Evolutionary conservation across 2,113 vertebrate genomes (phyloP), one percentile per base, ranked within the genome.

Genomic region (Melanerpes aurifrons): DNA sequence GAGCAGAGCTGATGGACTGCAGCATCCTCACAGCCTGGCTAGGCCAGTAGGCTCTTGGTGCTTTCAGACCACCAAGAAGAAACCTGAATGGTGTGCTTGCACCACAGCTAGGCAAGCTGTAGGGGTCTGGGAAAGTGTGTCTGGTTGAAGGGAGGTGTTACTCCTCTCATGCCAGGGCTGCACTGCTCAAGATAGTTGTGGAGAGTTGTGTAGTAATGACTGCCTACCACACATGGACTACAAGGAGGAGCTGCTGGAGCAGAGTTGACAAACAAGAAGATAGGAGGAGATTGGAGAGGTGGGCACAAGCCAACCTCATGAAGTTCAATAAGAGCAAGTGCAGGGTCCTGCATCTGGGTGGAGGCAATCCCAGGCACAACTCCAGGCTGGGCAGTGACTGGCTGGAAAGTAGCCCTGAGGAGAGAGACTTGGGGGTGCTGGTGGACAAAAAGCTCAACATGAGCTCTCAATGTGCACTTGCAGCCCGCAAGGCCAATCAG

Each of bases 71-170:
- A 25, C 69, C 1, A 5, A 78, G 62, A 77, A n/a, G 32, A 80
- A 61, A 22, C 25, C 28, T 17, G 2, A 37, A 16, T 1, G 2
- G 9, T 37, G 21, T 57, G 37, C 59, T 83, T 50, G 13, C 32
- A 26, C 40, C 7, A 6, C 48, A 45, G 64, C n/a, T 66, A 0
- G 1, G n/a, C 28, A 64, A 63, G 32, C 57, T 1, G 0, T 11
- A 45, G 78, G 16, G 2, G 1, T 8, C 7, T 7, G 1, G 22
- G 21, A 48, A 24, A 72, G 19, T 0, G 0, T 54, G 47, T 10
- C 57, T 48, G 35, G 8, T 85, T 1, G 0, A 57, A 20, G 14
- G 17, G 45, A 61, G 12, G 4, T 76, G 15, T n/a, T 48, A 5
- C 2, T 81, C 3, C 26, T 5, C 11, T 25, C 17, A 40, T 40